These are phyloP conservation scores for Lottia gigantea DNA, from an alignment of 2,888 invertebrate species.

Conservation along the genomic window DNA sequence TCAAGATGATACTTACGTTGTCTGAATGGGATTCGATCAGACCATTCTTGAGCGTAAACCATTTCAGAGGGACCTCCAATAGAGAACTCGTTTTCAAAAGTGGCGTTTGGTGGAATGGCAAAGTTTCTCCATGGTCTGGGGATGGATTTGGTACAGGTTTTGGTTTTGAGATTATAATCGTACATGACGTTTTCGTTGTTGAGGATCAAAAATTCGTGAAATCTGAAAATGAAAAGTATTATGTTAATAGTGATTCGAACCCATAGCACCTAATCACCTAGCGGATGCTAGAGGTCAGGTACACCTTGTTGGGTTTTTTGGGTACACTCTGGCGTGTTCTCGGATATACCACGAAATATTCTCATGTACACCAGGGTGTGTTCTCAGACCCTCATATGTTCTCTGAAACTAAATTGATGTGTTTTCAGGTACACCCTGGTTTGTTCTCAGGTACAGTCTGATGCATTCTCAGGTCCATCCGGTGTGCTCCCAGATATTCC, in stretches of 20 bases:
- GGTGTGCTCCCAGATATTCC: no score
- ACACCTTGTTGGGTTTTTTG: no score
- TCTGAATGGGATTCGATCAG: slow-evolving; percentile 35
- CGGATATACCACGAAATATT: no score
- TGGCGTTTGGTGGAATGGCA: slow-evolving; percentile 39
- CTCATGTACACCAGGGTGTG: no score
- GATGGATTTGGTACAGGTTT: slow-evolving; percentile 32
- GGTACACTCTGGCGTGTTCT: no score
- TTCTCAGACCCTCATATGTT: no score
- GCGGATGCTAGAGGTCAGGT: no score
- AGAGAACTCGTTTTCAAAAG: slow-evolving; percentile 39
- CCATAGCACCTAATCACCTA: neutral
- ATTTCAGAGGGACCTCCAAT: slow-evolving; percentile 42
- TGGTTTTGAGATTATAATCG: slow-evolving; percentile 37
- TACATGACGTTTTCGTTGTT: slow-evolving; percentile 35
- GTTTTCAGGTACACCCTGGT: no score
- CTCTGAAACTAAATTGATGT: no score
- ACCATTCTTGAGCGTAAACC: slow-evolving; percentile 39
- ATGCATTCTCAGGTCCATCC: no score
- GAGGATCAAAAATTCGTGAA: slow-evolving; percentile 36
- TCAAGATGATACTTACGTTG: slow-evolving; percentile 26
- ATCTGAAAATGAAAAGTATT: slow-evolving; percentile 25
- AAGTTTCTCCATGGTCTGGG: slow-evolving; percentile 35
- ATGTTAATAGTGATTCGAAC: neutral
- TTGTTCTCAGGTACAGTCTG: no score